These are phyloP conservation scores for Phoxinus dragarum DNA, from an alignment of 2,797 vertebrate genomes.

Conservation along the genomic window DNA sequence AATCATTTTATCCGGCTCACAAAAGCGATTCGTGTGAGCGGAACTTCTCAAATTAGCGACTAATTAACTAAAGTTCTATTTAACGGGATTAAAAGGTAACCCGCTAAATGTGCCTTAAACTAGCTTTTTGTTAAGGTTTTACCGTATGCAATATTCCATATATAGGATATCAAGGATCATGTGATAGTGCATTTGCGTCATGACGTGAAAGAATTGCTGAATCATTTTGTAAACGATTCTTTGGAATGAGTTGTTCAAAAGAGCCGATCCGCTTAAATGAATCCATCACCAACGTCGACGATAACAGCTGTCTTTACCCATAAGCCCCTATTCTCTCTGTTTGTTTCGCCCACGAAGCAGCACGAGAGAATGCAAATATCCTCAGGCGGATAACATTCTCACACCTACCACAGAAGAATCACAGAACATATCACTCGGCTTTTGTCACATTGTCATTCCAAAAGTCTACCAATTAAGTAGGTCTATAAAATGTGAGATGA, in stretches of 20 bases:
- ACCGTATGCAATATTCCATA: not conserved
- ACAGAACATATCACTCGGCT: not conserved
- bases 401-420: not conserved
- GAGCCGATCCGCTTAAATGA: not conserved
- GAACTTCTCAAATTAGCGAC: not conserved
- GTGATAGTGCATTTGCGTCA: not conserved
- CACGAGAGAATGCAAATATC: constrained; percentile 15
- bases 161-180: not conserved
- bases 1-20: not conserved
- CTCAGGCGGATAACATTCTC: not conserved
- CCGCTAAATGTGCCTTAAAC: not conserved
- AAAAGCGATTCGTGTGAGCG: not conserved
- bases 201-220: not conserved
- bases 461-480: not conserved
- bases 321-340: constrained; percentile 62
- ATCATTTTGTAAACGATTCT: not conserved
- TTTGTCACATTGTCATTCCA: too few species aligned
- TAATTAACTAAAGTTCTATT: not conserved
- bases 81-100: not conserved
- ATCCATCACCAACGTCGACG: not conserved
- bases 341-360: constrained; percentile 28
- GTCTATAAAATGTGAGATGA: not conserved
- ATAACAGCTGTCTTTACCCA: constrained; percentile 76
- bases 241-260: constrained; percentile 7
- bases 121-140: not conserved